phyloP scores from a whole-genome alignment of 1,140 invertebrate genomes.

The Drosophila sucinea region DNA sequence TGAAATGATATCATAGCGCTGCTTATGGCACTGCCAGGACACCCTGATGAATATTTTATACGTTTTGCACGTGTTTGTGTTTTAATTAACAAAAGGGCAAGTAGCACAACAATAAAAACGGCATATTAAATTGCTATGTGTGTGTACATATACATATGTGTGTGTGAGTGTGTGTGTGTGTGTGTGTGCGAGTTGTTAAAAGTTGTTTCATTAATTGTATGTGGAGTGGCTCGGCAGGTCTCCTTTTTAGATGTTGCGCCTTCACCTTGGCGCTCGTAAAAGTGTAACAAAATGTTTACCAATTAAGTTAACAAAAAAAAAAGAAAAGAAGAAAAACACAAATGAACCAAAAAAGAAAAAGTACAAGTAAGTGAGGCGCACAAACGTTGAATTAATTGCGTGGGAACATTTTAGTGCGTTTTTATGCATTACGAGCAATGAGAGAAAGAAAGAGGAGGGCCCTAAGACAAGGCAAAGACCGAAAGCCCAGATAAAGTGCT shows the following conservation, averaged over 20 bases:
- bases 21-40: conserved; percentile 13
- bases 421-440: conserved; percentile 74
- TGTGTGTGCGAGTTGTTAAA: conserved; percentile 45
- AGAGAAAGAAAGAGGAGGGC: neutral
- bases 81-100: conserved; percentile 74
- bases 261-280: conserved; percentile 76
- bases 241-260: conserved; percentile 38
- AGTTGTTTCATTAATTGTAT: conserved; percentile 58
- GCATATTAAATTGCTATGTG: conserved; percentile 60
- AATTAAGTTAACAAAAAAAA: conserved; percentile 74
- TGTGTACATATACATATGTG: neutral
- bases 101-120: conserved; percentile 72
- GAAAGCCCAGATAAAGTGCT: neutral
- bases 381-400: conserved; percentile 73
- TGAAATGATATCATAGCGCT: conserved; percentile 9
- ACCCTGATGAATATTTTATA: conserved; percentile 72
- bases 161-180: conserved; percentile 12
- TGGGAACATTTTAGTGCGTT: conserved; percentile 78
- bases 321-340: neutral
- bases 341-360: neutral
- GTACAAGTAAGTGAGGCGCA: conserved; percentile 30
- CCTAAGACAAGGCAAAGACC: conserved; percentile 10
- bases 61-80: conserved; percentile 76
- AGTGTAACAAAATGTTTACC: conserved; percentile 80
- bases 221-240: conserved; percentile 27